Base-by-base conservation (phyloP, 2,888 invertebrate genomes). In the Heliconius aoede region DNA sequence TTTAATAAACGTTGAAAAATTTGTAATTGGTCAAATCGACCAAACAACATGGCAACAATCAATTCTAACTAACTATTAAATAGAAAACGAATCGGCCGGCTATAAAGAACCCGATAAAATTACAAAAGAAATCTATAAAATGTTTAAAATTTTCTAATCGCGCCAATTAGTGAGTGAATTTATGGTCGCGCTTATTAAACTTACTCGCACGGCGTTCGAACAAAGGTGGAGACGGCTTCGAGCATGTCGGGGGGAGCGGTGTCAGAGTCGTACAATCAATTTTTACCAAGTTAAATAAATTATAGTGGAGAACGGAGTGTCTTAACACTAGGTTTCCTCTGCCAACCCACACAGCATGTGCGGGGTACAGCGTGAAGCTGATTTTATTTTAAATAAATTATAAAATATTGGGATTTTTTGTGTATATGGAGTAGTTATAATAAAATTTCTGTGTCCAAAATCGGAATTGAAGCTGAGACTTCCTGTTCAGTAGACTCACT, bases 61-160 rank as follows among this genome's bases (percentile, higher is more conserved):
- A 91, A 92, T 92, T 91, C 86, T 86, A 87, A 89, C 87, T 85
- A 89, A 90, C 90, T 87, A 90, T 89, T 91, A 89, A 88, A 89
- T 86, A 88, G 88, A 87, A 88, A 91, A 91, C 89, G 91, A 91
- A 91, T 90, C 89, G 89, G 83, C 80, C 85, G 85, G 86, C 88
- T 83, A 89, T 91, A 91, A 92, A 91, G 88, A 86, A 86, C 85
- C 84, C 92, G 91, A 92, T 93, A 92, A 92, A 90, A 91, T 91
- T 92, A 93, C 91, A 93, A 93, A 92, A 93, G 93, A 91, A 93
- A 91, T 90, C 91, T 87, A 91, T 92, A 91, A 92, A 93, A 92
- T 93, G 88, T 92, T 93, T 91, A 90, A 90, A 84, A 89, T 89
- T 90, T 89, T 91, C 89, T 92, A 93, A 93, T 92, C 90, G 89